Percentiles rank a stretch among this genome's conserved stretches.
phyloP scores from a whole-genome alignment of 2,797 vertebrate genomes.

The Eulemur rubriventer region DNA sequence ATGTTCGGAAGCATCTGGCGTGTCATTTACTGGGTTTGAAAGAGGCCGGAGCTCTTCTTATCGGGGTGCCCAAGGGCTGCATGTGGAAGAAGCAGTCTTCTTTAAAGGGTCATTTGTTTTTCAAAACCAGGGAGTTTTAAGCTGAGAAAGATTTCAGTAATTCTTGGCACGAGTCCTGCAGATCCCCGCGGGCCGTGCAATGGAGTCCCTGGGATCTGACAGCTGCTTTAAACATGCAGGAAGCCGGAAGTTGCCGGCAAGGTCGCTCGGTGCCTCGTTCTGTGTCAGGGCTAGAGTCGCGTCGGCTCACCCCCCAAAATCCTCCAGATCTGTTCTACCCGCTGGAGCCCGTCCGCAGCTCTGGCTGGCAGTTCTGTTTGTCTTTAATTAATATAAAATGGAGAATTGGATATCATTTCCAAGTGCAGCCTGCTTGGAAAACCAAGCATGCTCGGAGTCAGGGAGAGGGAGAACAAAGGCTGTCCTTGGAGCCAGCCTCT shows the following conservation, averaged over 20 bases:
- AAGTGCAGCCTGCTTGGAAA: background rate
- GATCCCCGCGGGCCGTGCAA: rapidly evolving
- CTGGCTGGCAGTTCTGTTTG: background rate
- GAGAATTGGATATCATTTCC: background rate
- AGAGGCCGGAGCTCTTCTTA: background rate
- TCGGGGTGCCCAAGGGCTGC: background rate
- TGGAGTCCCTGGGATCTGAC: background rate
- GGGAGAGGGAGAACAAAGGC: background rate
- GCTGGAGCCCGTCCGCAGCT: rapidly evolving
- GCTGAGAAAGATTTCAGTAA: background rate
- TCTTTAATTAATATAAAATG: background rate
- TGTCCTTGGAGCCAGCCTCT: background rate
- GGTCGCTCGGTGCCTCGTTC: rapidly evolving
- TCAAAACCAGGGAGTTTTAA: background rate
- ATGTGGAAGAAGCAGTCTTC: background rate
- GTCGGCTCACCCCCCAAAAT: rapidly evolving
- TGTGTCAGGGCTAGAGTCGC: rapidly evolving
- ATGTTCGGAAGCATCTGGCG: rapidly evolving
- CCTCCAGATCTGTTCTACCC: rapidly evolving
- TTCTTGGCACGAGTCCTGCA: background rate
- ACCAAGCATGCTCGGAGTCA: rapidly evolving
- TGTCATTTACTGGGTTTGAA: background rate
- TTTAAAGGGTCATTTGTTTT: background rate
- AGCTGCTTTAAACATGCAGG: background rate
- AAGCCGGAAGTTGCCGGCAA: rapidly evolving